Conservation (phyloP, 2,113 vertebrate genomes). For the Delphinus delphis region DNA sequence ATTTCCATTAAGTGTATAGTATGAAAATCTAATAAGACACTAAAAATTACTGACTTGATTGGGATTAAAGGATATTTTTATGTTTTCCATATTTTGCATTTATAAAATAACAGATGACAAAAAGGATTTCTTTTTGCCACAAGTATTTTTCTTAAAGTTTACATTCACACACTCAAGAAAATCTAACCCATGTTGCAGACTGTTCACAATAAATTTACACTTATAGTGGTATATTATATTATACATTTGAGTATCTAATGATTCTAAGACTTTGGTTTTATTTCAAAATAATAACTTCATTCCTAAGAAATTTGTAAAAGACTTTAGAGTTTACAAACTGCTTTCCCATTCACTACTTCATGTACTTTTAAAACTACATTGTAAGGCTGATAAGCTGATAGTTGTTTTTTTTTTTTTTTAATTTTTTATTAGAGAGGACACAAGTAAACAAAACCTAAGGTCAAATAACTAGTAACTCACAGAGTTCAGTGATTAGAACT, state of each 20-base stretch:
- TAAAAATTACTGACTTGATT: neutral
- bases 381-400: neutral
- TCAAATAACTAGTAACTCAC: neutral
- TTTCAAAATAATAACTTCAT: neutral
- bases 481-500: neutral
- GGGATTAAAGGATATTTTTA: neutral
- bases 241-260: neutral
- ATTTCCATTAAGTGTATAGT: neutral
- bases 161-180: neutral
- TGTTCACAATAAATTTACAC: neutral
- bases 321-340: neutral
- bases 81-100: neutral
- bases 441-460: neutral
- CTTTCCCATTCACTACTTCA: neutral
- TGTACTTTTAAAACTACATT: neutral
- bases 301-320: neutral
- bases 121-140: neutral
- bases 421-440: neutral
- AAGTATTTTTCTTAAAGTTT: neutral
- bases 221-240: neutral
- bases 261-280: neutral
- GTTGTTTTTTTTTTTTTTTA: neutral
- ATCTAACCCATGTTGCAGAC: neutral
- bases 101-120: neutral
- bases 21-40: neutral